These are phyloP conservation scores for Sternarchorhynchus goeldii DNA, from an alignment of 2,797 vertebrate genomes.

Conservation along the genomic window DNA sequence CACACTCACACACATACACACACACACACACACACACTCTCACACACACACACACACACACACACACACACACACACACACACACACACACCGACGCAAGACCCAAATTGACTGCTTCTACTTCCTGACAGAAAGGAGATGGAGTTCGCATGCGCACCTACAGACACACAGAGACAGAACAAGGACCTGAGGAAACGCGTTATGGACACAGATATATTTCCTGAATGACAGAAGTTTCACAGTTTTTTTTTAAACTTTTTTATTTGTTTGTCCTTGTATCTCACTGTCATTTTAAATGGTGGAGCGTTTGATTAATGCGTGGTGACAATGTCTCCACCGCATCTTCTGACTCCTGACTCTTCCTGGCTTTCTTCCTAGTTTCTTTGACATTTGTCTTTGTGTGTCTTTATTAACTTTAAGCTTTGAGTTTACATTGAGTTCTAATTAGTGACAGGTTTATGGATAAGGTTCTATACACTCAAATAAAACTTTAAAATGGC, in stretches of 20 bases:
- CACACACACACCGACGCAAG: slow-evolving; percentile 27
- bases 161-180: slow-evolving; percentile 54
- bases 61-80: too few relatives aligned
- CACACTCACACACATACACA: too few relatives aligned
- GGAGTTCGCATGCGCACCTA: slow-evolving; percentile 54
- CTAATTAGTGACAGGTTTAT: too few relatives aligned
- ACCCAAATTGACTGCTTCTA: slow-evolving; percentile 64
- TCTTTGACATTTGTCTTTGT: too few relatives aligned
- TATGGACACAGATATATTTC: slow-evolving; percentile 57
- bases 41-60: too few relatives aligned
- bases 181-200: slow-evolving; percentile 59
- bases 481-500: too few relatives aligned
- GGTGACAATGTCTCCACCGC: slow-evolving; percentile 50
- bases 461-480: too few relatives aligned
- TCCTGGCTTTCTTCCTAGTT: too few relatives aligned
- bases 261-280: slow-evolving; percentile 53
- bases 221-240: slow-evolving; percentile 52
- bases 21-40: too few relatives aligned
- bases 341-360: background rate
- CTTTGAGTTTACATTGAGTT: too few relatives aligned
- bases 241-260: slow-evolving; percentile 39
- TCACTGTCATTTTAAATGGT: slow-evolving; percentile 49
- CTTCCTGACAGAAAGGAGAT: slow-evolving; percentile 62
- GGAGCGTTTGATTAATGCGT: slow-evolving; percentile 48
- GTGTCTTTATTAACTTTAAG: too few relatives aligned